phyloP scores from a whole-genome alignment of 2,797 vertebrate species.

The Trematomus bernacchii region DNA sequence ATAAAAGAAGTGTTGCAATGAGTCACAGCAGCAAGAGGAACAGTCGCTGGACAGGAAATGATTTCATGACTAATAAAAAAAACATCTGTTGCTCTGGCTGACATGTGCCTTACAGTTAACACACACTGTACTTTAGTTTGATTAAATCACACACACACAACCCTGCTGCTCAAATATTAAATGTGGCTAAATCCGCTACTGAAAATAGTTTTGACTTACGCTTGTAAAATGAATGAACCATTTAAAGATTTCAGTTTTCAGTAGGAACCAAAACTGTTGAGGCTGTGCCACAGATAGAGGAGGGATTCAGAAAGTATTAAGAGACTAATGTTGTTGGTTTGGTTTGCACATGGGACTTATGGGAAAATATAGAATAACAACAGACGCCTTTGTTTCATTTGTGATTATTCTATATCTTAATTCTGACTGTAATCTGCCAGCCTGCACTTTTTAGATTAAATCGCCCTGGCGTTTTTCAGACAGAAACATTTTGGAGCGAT shows the following conservation, averaged over 20 bases:
- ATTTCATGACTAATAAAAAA: neutral
- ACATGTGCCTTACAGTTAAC: no score
- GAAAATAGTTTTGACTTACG: no score
- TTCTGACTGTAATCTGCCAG: neutral
- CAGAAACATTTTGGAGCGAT: neutral
- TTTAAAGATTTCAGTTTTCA: neutral
- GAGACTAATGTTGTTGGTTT: conserved; percentile 3
- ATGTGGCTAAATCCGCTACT: no score
- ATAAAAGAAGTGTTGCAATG: no score
- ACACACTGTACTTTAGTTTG: no score
- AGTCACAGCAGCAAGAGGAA: neutral
- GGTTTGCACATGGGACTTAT: neutral
- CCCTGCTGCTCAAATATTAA: neutral
- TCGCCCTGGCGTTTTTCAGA: neutral
- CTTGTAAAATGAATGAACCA: neutral
- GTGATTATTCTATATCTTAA: neutral
- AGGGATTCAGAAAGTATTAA: neutral
- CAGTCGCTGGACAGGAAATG: neutral
- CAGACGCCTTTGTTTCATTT: neutral
- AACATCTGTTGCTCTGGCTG: no score
- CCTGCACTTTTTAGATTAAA: neutral
- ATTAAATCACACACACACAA: no score
- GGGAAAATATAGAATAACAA: conserved; percentile 14
- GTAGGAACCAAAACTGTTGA: no score
- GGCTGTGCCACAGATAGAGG: neutral